These are phyloP conservation scores for Buphagus erythrorhynchus DNA, from an alignment of 2,797 vertebrate species.

Conservation along the genomic window DNA sequence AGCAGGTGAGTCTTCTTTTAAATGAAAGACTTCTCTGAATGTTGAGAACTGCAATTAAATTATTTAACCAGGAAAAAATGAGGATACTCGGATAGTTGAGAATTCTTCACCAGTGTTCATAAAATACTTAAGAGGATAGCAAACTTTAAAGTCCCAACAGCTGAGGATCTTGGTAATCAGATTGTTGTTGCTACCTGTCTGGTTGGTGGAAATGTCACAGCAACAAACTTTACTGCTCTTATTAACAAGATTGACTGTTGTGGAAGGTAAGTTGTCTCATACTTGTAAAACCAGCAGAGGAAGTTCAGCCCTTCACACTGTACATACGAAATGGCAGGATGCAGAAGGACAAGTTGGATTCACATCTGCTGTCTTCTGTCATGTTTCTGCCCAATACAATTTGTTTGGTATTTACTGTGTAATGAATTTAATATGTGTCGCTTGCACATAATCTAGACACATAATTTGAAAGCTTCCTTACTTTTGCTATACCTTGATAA, in stretches of 20 bases:
- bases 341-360: background rate
- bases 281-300: background rate
- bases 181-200: background rate
- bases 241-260: background rate
- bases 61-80: background rate
- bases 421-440: background rate
- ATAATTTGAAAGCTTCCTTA: background rate
- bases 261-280: background rate
- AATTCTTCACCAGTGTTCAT: background rate
- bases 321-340: accelerated
- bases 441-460: background rate
- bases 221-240: background rate
- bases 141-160: background rate
- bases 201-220: background rate
- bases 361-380: background rate
- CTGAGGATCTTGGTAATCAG: background rate
- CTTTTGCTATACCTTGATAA: background rate
- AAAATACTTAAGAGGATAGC: background rate
- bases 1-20: conserved; percentile 82
- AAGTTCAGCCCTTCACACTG: background rate
- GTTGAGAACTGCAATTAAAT: background rate
- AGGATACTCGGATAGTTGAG: background rate
- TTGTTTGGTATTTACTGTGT: background rate
- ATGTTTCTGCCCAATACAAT: background rate
- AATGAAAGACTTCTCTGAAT: background rate